Evolutionary conservation across 1,140 invertebrate genomes (phyloP), one percentile per base, ranked within the genome.

Genomic region (Anastrepha ludens): DNA sequence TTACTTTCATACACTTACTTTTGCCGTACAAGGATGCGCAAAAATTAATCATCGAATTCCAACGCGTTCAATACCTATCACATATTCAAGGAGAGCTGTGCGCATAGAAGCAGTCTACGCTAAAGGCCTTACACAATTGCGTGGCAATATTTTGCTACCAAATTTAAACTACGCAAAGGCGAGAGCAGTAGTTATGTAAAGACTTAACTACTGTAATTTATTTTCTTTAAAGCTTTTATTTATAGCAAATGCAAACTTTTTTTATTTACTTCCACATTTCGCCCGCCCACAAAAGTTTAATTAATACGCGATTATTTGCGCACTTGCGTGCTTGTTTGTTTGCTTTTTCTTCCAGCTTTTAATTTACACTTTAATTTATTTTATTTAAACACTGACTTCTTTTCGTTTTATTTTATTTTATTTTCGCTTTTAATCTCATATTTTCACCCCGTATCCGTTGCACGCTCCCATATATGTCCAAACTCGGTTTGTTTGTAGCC

Each of bases 301-400:
- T 81, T 81, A 81, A 47, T 81, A 81, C 74, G 3, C 74, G 74
- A 50, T 81, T 81, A 81, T 81, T 81, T 81, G 17, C 47, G 15
- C 74, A 47, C 44, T 81, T 81, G 74, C 74, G 74, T 81, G 74
- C 20, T 81, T 81, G 55, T 81, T 81, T 50, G n/a, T 29, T 81
- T 81, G 17, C n/a, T 15, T 50, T 74, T 55, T 20, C 2, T 9
- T 8, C 9, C 17, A 29, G 29, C 29, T 29, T 62, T 62, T 62
- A 62, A n/a, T n/a, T 62, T 62, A 13, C 74, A 7, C 74, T 81
- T 81, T 81, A 81, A 81, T 81, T 81, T 81, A 81, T 81, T 81
- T 81, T 81, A 29, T 81, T 81, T 81, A 58, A 44, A 41, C 74
- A 29, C 47, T 20, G 44, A 13, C 74, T 81, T 55, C 55, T 55